These are phyloP conservation scores for Tiphia femorata DNA, from an alignment of 2,888 invertebrate species.

Conservation along the genomic window DNA sequence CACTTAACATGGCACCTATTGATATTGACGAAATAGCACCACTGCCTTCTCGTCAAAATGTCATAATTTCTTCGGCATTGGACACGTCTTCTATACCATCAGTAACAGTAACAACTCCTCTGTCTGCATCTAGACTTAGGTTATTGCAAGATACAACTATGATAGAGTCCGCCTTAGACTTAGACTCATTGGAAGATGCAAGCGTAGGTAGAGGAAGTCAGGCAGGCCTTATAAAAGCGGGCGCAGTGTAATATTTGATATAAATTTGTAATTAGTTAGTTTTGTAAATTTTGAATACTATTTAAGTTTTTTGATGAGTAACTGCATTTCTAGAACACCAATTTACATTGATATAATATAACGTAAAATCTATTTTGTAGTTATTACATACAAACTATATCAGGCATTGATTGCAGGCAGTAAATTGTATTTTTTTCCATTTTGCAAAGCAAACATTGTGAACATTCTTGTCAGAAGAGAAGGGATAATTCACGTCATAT, in stretches of 20 bases:
- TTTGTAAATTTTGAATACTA: no score
- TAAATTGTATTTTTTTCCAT: no score
- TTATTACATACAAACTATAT: not conserved
- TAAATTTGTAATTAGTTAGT: constrained; percentile 26
- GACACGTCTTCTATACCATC: constrained; percentile 56
- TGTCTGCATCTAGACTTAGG: constrained; percentile 79
- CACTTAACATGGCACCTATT: constrained; percentile 67
- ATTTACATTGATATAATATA: no score
- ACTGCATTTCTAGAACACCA: no score
- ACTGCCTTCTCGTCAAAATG: constrained; percentile 65
- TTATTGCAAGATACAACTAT: constrained; percentile 89
- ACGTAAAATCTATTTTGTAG: constrained; percentile 23
- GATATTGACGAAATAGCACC: constrained; percentile 67
- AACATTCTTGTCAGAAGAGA: no score
- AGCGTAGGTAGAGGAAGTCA: constrained; percentile 79
- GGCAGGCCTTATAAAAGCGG: constrained; percentile 76
- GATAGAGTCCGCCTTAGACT: constrained; percentile 90
- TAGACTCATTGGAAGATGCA: constrained; percentile 86
- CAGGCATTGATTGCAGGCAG: no score
- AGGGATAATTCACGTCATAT: no score
- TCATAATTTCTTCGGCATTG: constrained; percentile 50
- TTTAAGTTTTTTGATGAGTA: no score
- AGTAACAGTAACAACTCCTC: constrained; percentile 62
- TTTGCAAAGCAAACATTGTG: no score
- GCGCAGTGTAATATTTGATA: constrained; percentile 64